Percentiles rank a stretch among this genome's conserved stretches.
phyloP scores from a whole-genome alignment of 2,888 invertebrate species.

The Trichogramma dendrolimi region DNA sequence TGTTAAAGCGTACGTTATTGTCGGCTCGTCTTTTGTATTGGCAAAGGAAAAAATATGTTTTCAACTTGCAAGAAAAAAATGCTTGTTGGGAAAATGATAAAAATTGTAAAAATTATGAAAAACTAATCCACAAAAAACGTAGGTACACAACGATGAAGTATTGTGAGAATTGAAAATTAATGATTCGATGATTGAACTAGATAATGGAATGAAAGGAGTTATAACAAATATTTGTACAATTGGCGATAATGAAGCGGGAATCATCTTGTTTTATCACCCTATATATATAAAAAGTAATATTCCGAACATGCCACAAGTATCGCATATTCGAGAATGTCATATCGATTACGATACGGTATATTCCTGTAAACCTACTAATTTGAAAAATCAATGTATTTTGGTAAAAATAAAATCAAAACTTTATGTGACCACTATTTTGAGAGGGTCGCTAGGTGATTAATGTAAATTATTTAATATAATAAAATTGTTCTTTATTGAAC shows the following conservation, averaged over 20 bases:
- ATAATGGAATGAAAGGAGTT: slow-evolving; percentile 10
- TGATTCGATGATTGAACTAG: slow-evolving; percentile 16
- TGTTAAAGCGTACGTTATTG: slow-evolving; percentile 8
- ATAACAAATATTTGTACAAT: slow-evolving; percentile 11
- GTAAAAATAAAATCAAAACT: not conserved
- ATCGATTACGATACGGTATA: no score
- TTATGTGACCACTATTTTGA: not conserved
- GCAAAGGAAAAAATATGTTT: slow-evolving; percentile 10
- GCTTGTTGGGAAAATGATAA: slow-evolving; percentile 2
- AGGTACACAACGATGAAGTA: slow-evolving; percentile 18
- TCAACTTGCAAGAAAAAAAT: slow-evolving; percentile 7
- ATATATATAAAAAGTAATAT: not conserved
- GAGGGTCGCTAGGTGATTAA: no score
- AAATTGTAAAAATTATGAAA: slow-evolving; percentile 11
- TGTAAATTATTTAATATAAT: no score
- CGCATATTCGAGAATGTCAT: not conserved
- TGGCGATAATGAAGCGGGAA: not conserved
- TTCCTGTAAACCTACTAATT: not conserved
- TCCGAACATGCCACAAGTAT: not conserved
- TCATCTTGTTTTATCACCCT: not conserved
- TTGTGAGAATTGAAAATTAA: slow-evolving; percentile 11
- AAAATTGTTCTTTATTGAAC: no score
- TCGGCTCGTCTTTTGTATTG: slow-evolving; percentile 10
- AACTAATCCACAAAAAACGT: slow-evolving; percentile 10
- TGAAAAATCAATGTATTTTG: not conserved